Percentiles rank a stretch among this genome's conserved stretches.
These are phyloP conservation scores for Arizona elegans DNA, from an alignment of 2,113 vertebrate species.

Conservation along the genomic window DNA sequence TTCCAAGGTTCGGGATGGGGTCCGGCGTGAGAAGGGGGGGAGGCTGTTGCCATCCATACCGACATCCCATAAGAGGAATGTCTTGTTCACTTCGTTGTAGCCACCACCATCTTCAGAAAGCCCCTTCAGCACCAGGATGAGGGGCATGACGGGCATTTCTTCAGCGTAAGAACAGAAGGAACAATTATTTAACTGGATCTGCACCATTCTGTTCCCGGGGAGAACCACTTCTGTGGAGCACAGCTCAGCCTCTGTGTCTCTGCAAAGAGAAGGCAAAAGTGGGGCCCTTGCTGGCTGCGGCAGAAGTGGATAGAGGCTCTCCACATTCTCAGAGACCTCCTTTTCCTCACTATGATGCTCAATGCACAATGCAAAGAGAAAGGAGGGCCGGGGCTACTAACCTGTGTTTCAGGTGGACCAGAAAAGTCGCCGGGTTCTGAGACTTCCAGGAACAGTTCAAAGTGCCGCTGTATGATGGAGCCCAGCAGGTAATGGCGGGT, in stretches of 20 bases:
- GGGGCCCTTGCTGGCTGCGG: neutral
- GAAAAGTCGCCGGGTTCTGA: neutral
- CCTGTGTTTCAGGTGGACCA: neutral
- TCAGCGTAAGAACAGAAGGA: neutral
- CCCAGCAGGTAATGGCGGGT: neutral
- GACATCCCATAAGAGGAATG: neutral
- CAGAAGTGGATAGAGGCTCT: neutral
- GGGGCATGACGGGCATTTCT: neutral
- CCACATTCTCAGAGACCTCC: neutral
- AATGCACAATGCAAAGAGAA: rapidly evolving
- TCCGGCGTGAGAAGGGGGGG: neutral
- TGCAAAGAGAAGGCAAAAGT: neutral
- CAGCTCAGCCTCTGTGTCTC: neutral
- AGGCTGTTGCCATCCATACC: neutral
- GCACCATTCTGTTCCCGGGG: neutral
- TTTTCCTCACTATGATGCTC: neutral
- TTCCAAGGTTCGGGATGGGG: neutral
- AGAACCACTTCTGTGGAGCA: neutral
- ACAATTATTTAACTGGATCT: neutral
- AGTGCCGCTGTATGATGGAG: rapidly evolving
- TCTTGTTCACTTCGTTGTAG: neutral
- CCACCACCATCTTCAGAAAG: neutral
- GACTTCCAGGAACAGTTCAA: neutral
- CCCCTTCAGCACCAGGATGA: neutral
- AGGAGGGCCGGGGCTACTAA: neutral